These are phyloP conservation scores for Mellivora capensis DNA, from an alignment of 2,113 vertebrate species.

Conservation along the genomic window DNA sequence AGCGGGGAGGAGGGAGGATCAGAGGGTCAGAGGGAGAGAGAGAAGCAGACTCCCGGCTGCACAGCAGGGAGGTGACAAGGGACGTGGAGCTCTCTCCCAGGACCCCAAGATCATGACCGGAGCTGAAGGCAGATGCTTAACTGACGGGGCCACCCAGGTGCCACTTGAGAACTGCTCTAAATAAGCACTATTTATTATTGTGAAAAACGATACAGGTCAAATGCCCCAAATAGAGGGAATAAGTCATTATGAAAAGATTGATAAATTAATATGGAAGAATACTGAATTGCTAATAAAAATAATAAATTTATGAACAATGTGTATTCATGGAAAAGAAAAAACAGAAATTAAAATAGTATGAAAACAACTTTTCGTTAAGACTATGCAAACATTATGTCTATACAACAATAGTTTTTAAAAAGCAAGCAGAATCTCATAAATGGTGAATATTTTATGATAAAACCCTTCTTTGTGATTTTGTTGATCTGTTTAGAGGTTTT, in stretches of 20 bases:
- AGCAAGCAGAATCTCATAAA: background rate
- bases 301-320: background rate
- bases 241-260: background rate
- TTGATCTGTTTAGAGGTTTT: background rate
- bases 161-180: background rate
- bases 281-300: constrained; percentile 2
- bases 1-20: too few relatives aligned
- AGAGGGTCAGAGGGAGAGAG: too few relatives aligned
- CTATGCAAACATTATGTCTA: background rate
- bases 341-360: background rate
- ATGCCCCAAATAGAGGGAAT: background rate
- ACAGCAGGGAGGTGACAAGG: background rate
- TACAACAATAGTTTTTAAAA: background rate
- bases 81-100: background rate
- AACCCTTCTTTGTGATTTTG: background rate
- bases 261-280: background rate
- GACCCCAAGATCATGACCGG: background rate
- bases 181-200: background rate
- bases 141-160: background rate
- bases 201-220: background rate
- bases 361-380: background rate
- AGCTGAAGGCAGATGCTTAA: background rate
- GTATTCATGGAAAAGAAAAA: background rate
- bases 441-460: background rate
- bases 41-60: background rate